These are phyloP conservation scores for Bradynema listronoti DNA, from an alignment of 1,140 invertebrate species.

Conservation along the genomic window DNA sequence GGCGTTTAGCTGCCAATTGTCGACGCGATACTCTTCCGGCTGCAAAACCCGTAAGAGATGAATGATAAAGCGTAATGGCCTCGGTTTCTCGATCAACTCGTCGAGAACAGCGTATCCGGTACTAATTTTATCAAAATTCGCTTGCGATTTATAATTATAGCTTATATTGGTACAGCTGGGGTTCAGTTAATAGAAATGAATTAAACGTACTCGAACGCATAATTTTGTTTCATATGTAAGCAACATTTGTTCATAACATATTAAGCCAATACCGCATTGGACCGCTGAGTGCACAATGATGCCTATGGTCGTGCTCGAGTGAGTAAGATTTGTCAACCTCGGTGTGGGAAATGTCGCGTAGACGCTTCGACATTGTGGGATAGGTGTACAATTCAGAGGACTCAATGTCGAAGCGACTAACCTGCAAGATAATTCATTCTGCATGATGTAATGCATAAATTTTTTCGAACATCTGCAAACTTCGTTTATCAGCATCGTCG, in stretches of 20 bases:
- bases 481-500: slow-evolving; percentile 61
- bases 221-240: no score
- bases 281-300: slow-evolving; percentile 58
- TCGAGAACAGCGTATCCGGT: slow-evolving; percentile 61
- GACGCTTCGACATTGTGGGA: slow-evolving; percentile 61
- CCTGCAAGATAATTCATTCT: no score
- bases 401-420: slow-evolving; percentile 53
- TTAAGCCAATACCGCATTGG: slow-evolving; percentile 54
- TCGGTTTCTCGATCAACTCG: slow-evolving; percentile 60
- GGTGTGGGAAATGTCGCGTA: slow-evolving; percentile 59
- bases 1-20: slow-evolving; percentile 61
- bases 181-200: no score
- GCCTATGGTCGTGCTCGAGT: slow-evolving; percentile 31
- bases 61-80: slow-evolving; percentile 60
- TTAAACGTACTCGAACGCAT: no score
- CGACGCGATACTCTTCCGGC: slow-evolving; percentile 61
- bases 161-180: no score
- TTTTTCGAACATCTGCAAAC: slow-evolving; percentile 31
- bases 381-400: slow-evolving; percentile 50
- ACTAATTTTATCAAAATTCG: slow-evolving; percentile 44
- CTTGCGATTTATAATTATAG: no score
- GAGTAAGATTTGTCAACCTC: slow-evolving; percentile 31
- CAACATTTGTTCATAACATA: no score
- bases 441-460: no score
- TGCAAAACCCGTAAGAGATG: slow-evolving; percentile 57